Evolutionary conservation across 2,113 vertebrate genomes (phyloP), one percentile per base, ranked within the genome.

Genomic region (Zosterops lateralis): DNA sequence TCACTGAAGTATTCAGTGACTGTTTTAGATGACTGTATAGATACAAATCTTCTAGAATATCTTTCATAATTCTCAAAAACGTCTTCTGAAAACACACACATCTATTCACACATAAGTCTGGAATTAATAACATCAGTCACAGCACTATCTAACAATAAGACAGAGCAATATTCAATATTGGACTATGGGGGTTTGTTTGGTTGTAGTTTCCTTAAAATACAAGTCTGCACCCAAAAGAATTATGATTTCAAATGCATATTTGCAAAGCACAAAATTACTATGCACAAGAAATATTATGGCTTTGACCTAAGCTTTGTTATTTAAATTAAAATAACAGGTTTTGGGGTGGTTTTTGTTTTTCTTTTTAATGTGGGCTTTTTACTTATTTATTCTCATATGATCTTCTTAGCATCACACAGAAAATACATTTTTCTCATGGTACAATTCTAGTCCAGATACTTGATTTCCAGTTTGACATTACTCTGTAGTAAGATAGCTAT

Each of bases 151-250:
- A 73, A 80, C 19, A 40, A 29, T 13, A 64, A 45, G 7, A 38
- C 9, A 47, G 90, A 73, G 4, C 2, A 42, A 34, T 34, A 38
- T 2, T 71, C 12, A 50, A 0, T 60, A 56, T 9, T 64, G 8
- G 10, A 74, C 19, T 26, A 14, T 2, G 2, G 8, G 22, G 17
- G 1, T 29, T 40, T 28, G 6, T 40, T 48, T n/a, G 20, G 3
- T 14, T 34, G 7, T 8, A 14, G 28, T 42, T 64, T 66, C 51
- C 67, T 67, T 31, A 54, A 32, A 54, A 26, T 45, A 9, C 4
- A 72, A 51, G 3, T 36, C 14, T 68, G 4, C 1, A 47, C 21
- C 5, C 7, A 38, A 50, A 67, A 51, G 1, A 3, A 1, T 16
- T 72, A 12, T 32, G 3, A 51, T 87, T 73, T 60, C 7, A 66